Evolutionary conservation across 2,113 vertebrate species (phyloP), one percentile per base, ranked within the genome.

Genomic region (Chiloscyllium plagiosum): DNA sequence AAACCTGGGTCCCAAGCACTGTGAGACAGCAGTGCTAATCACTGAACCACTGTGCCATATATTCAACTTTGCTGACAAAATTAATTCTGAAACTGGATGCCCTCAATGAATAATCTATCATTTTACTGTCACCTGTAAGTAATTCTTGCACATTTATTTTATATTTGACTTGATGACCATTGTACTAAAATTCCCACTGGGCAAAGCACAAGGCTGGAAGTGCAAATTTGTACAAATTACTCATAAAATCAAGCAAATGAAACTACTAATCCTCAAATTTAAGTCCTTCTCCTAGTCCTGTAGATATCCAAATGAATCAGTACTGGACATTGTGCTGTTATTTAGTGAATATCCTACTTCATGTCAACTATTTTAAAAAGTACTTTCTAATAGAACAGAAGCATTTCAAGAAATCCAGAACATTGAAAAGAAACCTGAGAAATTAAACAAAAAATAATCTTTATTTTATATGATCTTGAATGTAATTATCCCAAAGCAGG

Each of bases 381-480:
- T 29, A 24, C 2, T 47, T 94, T 95, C 24, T 8, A 47, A 68
- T 19, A 47, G 92, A 37, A 94, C 50, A 61, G 52, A 61, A 94
- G 13, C 68, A 50, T 72, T 72, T 95, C 26, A 70, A 26, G 42
- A 95, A 95, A 72, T 70, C 66, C 42, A 50, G 47, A 72, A 76
- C 94, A 52, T 72, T 29, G 68, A 33, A 26, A 61, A 50, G 66
- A 72, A n/a, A 37, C 80, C 80, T 20, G 12, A 61, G 61, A 42
- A 42, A 3, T 76, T 42, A 70, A 76, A 70, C 13, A 72, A 95
- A 95, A 29, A 12, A 72, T 95, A 52, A 19, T 33, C 26, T 90
- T 90, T 90, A 90, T 90, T 90, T 90, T 90, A 56, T 3, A 70
- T 24, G n/a, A 47, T 95, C 15, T 72, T 95, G 42, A 76, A 70